Conservation (phyloP, 2,797 vertebrate species). For the Podarcis siculus region DNA sequence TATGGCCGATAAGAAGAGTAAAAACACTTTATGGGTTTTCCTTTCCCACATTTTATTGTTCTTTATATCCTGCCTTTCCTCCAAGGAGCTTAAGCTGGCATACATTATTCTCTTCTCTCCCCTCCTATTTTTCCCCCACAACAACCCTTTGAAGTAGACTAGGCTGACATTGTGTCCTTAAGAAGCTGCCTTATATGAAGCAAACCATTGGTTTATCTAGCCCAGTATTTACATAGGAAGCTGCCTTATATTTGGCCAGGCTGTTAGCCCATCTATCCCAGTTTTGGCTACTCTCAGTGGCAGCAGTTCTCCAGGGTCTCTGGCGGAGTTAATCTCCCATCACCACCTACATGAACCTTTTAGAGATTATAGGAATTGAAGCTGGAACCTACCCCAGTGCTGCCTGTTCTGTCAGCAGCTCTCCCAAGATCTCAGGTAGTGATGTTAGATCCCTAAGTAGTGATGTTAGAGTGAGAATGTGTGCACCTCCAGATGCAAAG, state of each 20-base stretch:
- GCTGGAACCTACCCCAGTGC: too few species aligned
- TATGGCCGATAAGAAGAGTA: slow-evolving; percentile 1
- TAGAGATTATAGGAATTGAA: too few species aligned
- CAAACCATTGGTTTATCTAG: neutral
- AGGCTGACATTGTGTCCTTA: neutral
- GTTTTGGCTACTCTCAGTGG: too few species aligned
- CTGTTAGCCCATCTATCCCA: neutral
- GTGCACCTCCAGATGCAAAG: neutral
- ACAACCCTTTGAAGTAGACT: neutral
- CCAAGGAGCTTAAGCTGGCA: neutral
- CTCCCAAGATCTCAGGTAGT: too few species aligned
- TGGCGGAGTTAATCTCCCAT: neutral
- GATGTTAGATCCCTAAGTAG: neutral
- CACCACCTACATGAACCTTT: neutral
- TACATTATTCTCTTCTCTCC: neutral
- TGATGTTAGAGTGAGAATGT: neutral
- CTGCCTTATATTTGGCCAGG: too few species aligned
- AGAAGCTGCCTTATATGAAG: neutral
- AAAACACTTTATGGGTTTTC: neutral
- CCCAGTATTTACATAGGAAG: too few species aligned
- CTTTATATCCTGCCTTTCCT: neutral
- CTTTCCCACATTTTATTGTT: neutral
- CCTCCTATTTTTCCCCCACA: neutral
- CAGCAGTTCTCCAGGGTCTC: neutral
- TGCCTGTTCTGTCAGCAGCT: too few species aligned